phyloP scores from a whole-genome alignment of 2,113 vertebrate genomes.

The Lanius collurio region DNA sequence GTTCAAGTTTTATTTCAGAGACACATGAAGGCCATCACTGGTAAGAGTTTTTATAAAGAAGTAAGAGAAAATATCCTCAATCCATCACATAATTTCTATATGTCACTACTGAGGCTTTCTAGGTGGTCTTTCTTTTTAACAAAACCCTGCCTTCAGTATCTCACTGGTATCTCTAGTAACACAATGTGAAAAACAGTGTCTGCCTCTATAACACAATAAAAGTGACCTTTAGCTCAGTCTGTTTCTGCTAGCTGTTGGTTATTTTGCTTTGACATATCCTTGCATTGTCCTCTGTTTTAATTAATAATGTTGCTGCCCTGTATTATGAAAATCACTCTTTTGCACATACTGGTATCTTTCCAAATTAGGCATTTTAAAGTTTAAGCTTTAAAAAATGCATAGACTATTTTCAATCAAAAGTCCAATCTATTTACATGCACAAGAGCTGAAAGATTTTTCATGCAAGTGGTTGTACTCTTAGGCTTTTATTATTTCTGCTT shows the following conservation, averaged over 20 bases:
- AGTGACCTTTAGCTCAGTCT: conserved; percentile 24
- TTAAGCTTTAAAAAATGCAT: conserved; percentile 30
- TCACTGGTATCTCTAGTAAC: background rate
- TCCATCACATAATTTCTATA: background rate
- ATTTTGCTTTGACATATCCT: conserved; percentile 31
- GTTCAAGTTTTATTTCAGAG: background rate
- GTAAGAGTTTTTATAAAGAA: background rate
- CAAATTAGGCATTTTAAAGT: conserved; percentile 38
- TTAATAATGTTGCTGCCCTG: conserved; percentile 23
- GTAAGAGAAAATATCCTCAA: background rate
- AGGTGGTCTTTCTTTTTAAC: background rate
- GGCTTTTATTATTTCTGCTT: conserved; percentile 72
- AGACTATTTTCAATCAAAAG: conserved; percentile 38
- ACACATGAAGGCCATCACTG: background rate
- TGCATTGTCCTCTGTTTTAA: conserved; percentile 19
- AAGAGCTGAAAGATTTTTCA: conserved; percentile 42
- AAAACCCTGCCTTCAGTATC: background rate
- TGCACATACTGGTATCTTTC: background rate
- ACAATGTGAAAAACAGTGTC: background rate
- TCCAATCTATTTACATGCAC: conserved; percentile 45
- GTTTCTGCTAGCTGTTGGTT: conserved; percentile 25
- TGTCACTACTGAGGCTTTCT: background rate
- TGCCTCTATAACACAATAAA: background rate
- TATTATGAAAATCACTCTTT: conserved; percentile 16
- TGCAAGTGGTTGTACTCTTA: conserved; percentile 34